Evolutionary conservation across 2,797 vertebrate genomes (phyloP).

Genomic region (Sebastes hubbsi): DNA sequence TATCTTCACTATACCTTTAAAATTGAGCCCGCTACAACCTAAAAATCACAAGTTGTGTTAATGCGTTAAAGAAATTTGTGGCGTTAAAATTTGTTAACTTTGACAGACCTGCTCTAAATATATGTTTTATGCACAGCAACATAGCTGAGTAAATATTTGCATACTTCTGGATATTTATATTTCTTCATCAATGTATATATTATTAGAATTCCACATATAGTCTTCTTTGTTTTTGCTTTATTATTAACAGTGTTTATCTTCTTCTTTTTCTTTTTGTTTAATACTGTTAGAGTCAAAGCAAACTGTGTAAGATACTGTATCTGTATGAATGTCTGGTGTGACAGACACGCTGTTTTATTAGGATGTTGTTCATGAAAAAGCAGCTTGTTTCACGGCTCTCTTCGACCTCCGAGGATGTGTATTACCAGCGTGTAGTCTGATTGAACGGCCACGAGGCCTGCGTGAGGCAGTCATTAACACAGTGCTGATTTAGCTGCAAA

Average conservation of each 20-base stretch:
- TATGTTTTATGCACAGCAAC: background rate
- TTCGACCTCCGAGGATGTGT: slow-evolving; percentile 49
- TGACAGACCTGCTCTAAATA: too few species aligned
- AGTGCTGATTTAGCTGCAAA: slow-evolving; percentile 63
- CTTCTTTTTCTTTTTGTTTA: background rate
- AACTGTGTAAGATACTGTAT: too few species aligned
- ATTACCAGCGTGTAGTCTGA: slow-evolving; percentile 22
- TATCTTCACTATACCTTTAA: too few species aligned
- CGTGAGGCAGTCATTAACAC: slow-evolving; percentile 54
- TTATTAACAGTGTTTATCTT: background rate
- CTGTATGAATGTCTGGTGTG: background rate
- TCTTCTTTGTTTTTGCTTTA: background rate
- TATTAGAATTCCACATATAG: background rate
- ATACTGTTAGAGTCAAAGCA: background rate
- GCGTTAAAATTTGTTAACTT: too few species aligned
- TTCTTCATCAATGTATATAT: background rate
- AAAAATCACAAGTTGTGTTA: too few species aligned
- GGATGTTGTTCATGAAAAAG: slow-evolving; percentile 13
- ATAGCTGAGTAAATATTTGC: background rate
- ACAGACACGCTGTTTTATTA: slow-evolving; percentile 2
- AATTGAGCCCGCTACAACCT: too few species aligned
- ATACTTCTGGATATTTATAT: background rate
- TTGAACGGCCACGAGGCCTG: slow-evolving; percentile 33
- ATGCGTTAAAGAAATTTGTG: too few species aligned
- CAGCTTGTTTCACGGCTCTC: slow-evolving; percentile 15